A percentile compares a stretch with the other conserved stretches of the same genome.
Evolutionary conservation across 64 coral and sea anemone species (phyloP).

Genomic region (Dendrophyllia cribrosa): DNA sequence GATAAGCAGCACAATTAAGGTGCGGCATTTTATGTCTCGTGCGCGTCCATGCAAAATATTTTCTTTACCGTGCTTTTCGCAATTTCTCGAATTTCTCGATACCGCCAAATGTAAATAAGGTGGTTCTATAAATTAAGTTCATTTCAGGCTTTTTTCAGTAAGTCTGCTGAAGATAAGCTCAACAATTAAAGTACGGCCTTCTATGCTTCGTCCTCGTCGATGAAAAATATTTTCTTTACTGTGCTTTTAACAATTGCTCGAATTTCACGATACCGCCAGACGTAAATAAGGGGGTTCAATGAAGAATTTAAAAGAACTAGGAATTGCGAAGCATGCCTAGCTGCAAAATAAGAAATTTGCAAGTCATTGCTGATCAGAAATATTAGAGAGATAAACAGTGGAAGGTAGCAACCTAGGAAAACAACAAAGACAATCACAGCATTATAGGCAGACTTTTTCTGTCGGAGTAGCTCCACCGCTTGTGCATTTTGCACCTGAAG

Average conservation of each 20-base stretch:
- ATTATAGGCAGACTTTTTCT: neutral
- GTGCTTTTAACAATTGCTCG: neutral
- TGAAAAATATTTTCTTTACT: neutral
- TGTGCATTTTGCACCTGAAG: neutral
- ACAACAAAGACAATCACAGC: neutral
- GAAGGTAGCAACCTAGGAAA: neutral
- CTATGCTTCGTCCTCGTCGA: neutral
- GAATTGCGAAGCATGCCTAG: neutral
- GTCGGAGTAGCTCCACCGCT: neutral
- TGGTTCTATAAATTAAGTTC: neutral
- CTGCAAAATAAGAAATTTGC: neutral
- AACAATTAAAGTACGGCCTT: no score
- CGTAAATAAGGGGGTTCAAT: neutral
- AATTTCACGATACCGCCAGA: conserved; percentile 7
- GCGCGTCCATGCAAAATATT: neutral
- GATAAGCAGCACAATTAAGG: no score
- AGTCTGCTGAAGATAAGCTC: no score
- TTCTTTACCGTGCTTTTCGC: neutral
- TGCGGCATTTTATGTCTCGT: no score
- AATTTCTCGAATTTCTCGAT: neutral
- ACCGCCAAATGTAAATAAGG: neutral
- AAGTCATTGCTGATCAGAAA: neutral
- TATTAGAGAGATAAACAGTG: neutral
- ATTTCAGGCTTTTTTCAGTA: no score
- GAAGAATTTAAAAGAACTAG: neutral